Evolutionary conservation across 2,113 vertebrate species (phyloP), one percentile per base, ranked within the genome.

Genomic region (Triplophysa dalaica): DNA sequence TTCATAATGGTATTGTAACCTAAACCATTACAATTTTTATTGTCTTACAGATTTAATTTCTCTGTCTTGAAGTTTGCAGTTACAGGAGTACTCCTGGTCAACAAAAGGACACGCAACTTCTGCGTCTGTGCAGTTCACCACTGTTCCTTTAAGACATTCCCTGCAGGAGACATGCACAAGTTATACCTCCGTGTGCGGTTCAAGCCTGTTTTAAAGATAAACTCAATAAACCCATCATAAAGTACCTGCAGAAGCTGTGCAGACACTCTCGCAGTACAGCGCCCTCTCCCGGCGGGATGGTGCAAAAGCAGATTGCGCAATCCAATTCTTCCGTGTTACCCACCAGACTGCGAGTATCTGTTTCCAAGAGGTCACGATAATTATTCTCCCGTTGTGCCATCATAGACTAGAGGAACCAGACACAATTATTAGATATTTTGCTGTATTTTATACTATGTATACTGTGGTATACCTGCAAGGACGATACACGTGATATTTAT

Each of bases 221-320:
- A 29, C 8, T 1, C 0, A 12, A 4, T 9, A 16, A 0, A 8
- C 13, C 16, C 24, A 68, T 87, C 13, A 29, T 6, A 52, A 2
- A 17, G 7, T 69, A 96, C 95, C 88, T 95, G 94, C 95, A 97
- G 90, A 96, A 96, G 81, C 87, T 84, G 82, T 97, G 95, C 58
- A 96, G 92, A 82, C 95, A 97, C 86, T 96, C 95, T 14, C 95
- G 88, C 45, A 97, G 92, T 61, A 93, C 92, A 68, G 94, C 89
- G 0, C 94, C 95, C 80, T 94, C 91, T 56, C 90, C 92, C 16
- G 92, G 91, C 60, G 26, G 72, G 81, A 95, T 80, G 9, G 8
- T 0, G 3, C 22, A 52, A 65, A 92, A 93, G 88, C 95, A 97
- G 83, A 97, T 90, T 0, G 94, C 93, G 82, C 95, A 97, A 2